Evolutionary conservation across 2,113 vertebrate species (phyloP).

Genomic region (Semicossyphus pulcher): DNA sequence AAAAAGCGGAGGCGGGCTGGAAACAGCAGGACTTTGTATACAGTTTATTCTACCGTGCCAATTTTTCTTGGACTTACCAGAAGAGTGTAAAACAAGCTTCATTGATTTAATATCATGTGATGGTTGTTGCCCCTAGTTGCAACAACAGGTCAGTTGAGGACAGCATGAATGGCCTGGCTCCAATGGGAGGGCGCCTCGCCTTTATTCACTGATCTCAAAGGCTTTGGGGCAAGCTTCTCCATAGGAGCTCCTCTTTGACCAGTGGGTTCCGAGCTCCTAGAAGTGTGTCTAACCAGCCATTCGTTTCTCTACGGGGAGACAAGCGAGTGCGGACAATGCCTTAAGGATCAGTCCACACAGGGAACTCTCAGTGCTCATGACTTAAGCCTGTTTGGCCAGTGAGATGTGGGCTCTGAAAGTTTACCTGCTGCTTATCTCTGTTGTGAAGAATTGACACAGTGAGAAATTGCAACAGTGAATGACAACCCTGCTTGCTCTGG

Average conservation of each 20-base stretch:
- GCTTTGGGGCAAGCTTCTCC: background rate
- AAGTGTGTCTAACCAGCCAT: conserved; percentile 46
- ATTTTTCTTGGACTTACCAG: background rate
- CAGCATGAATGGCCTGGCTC: background rate
- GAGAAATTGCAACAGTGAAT: conserved; percentile 21
- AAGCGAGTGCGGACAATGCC: conserved; percentile 37
- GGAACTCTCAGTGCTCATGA: no score
- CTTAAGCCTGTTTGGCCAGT: conserved; percentile 38
- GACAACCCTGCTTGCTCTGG: conserved; percentile 23
- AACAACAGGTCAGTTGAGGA: background rate
- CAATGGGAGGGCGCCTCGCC: background rate
- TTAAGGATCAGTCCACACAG: conserved; percentile 38
- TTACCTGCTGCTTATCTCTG: conserved; percentile 48
- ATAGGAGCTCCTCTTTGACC: background rate
- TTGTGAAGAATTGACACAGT: conserved; percentile 40
- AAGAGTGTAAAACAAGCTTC: background rate
- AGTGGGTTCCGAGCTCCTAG: conserved; percentile 1
- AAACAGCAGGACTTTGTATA: no score
- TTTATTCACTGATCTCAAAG: conserved; percentile 24
- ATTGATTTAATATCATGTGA: background rate
- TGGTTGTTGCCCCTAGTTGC: background rate
- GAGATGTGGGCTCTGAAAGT: conserved; percentile 21
- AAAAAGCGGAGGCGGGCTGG: background rate
- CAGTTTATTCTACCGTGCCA: background rate
- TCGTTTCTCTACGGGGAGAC: conserved; percentile 29